Conservation (phyloP, 2,888 invertebrate species). For the Cheilosia urbana region DNA sequence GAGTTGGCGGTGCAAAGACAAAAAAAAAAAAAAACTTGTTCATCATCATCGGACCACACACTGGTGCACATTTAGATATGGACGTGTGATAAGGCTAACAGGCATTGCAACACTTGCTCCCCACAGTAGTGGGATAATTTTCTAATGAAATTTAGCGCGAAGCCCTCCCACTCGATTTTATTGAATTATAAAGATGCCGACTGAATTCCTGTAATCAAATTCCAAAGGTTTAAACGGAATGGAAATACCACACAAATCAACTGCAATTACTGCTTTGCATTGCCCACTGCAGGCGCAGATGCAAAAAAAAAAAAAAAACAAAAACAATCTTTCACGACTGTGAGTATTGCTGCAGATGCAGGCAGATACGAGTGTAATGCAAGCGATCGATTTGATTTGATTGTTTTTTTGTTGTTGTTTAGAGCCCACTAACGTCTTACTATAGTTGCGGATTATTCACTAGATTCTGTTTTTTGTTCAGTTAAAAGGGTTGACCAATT, state of each 20-base stretch:
- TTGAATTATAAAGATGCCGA: slow-evolving; percentile 53
- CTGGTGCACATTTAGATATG: slow-evolving; percentile 34
- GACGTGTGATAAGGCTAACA: slow-evolving; percentile 43
- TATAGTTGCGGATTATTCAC: slow-evolving; percentile 6
- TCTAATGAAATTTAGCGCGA: slow-evolving; percentile 48
- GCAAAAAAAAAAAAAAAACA: not conserved
- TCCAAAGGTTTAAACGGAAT: slow-evolving; percentile 28
- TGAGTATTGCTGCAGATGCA: not conserved
- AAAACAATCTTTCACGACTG: not conserved
- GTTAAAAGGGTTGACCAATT: slow-evolving; percentile 47
- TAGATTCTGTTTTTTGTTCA: not conserved
- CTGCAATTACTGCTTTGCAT: slow-evolving; percentile 8
- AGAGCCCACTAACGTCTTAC: not conserved
- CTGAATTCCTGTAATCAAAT: slow-evolving; percentile 36
- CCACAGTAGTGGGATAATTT: slow-evolving; percentile 54
- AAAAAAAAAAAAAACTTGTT: slow-evolving; percentile 2
- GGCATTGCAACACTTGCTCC: not conserved
- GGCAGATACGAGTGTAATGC: not conserved
- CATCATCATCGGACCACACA: slow-evolving; percentile 51
- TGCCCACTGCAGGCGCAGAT: not conserved
- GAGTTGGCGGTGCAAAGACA: slow-evolving; percentile 27
- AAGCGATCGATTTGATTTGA: slow-evolving; percentile 23
- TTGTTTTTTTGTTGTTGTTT: slow-evolving; percentile 5
- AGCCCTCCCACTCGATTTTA: slow-evolving; percentile 13
- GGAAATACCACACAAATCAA: slow-evolving; percentile 27